Percentiles rank a stretch among this genome's conserved stretches.
These are phyloP conservation scores for Synchiropus splendidus DNA, from an alignment of 2,113 vertebrate species.

Conservation along the genomic window DNA sequence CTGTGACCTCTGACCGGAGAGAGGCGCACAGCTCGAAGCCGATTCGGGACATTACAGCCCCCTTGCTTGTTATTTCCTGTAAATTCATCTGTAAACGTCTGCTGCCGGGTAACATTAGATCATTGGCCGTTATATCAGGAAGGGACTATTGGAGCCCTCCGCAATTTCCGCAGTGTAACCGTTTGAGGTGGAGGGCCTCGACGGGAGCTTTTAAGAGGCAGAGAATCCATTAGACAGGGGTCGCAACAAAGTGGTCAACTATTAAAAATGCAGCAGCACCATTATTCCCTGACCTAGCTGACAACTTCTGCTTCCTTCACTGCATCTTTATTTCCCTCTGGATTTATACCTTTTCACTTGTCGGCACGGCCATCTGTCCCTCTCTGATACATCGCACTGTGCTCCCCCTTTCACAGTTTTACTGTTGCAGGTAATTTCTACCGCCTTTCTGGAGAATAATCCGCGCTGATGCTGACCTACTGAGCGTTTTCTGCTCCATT, in stretches of 20 bases:
- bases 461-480: constrained; percentile 22
- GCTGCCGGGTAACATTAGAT: constrained; percentile 33
- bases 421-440: constrained; percentile 6
- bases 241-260: constrained; percentile 69
- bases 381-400: not conserved
- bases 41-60: too few relatives aligned
- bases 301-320: constrained; percentile 45
- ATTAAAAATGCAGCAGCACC: constrained; percentile 73
- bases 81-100: constrained; percentile 28
- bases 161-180: constrained; percentile 48
- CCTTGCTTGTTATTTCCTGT: constrained; percentile 2
- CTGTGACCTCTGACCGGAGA: constrained; percentile 17
- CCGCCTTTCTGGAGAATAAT: constrained; percentile 32
- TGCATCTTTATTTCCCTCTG: constrained; percentile 36
- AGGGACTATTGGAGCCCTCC: constrained; percentile 37
- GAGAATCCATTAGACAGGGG: constrained; percentile 64
- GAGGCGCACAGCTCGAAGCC: constrained; percentile 12
- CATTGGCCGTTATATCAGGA: constrained; percentile 33
- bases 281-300: constrained; percentile 62
- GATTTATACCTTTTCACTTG: constrained; percentile 26
- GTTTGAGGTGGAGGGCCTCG: constrained; percentile 45
- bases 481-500: constrained; percentile 31
- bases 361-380: not conserved
- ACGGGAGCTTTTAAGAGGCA: constrained; percentile 60
- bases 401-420: constrained; percentile 11